A percentile compares a stretch with the other conserved stretches of the same genome.
phyloP scores from a whole-genome alignment of 2,113 vertebrate species.

The Nestor notabilis region DNA sequence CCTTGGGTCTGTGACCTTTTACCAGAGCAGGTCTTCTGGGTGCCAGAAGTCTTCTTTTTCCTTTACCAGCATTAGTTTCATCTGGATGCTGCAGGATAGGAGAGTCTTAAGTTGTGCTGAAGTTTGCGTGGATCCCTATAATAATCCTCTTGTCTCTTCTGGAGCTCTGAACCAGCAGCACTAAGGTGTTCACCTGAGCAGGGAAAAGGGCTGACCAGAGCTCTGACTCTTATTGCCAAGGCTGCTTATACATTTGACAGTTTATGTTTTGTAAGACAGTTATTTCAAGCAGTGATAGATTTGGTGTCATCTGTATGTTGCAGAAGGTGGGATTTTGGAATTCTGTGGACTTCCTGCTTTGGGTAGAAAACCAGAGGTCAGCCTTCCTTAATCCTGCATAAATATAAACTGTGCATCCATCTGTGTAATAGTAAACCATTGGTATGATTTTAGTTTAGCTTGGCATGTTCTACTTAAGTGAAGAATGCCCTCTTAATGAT shows the following conservation, averaged over 20 bases:
- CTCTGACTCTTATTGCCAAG: neutral
- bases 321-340: neutral
- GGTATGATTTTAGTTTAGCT: neutral
- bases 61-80: neutral
- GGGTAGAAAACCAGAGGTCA: neutral
- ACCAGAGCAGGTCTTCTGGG: neutral
- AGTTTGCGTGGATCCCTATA: neutral
- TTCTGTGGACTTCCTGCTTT: neutral
- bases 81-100: neutral
- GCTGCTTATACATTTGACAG: neutral
- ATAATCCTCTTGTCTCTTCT: neutral
- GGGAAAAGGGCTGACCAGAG: neutral
- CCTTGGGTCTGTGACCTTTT: neutral
- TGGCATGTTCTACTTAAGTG: neutral
- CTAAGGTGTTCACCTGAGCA: neutral
- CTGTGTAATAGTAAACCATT: neutral
- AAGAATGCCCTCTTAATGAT: slow-evolving; percentile 6
- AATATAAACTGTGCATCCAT: neutral
- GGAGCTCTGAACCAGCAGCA: neutral
- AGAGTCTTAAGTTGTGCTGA: neutral
- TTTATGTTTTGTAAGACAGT: neutral
- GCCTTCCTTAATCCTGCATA: neutral
- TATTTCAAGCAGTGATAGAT: neutral
- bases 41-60: neutral
- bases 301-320: neutral